phyloP scores from a whole-genome alignment of 1,140 invertebrate genomes.

The Dolichoris vasculosae region DNA sequence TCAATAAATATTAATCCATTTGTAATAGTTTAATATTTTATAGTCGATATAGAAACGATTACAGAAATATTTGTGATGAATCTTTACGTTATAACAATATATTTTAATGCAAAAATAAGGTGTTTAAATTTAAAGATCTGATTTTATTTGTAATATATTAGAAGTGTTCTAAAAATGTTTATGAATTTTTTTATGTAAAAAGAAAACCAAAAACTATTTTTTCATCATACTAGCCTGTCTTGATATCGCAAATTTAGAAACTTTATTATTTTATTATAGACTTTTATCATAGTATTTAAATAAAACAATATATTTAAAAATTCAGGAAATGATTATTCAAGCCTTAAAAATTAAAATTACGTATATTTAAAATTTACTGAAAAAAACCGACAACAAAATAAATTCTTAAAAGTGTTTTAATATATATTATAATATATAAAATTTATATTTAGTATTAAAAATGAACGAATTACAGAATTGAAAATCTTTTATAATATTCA shows the following conservation, averaged over 20 bases:
- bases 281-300: too few relatives aligned
- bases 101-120: not conserved
- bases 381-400: too few relatives aligned
- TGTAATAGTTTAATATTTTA: conserved; percentile 36
- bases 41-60: not conserved
- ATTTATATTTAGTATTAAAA: too few relatives aligned
- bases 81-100: not conserved
- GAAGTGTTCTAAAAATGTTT: not conserved
- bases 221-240: conserved; percentile 41
- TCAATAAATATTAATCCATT: conserved; percentile 19
- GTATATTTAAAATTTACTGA: too few relatives aligned
- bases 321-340: too few relatives aligned
- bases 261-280: not conserved
- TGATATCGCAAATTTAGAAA: conserved; percentile 42
- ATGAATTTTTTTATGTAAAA: not conserved
- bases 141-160: not conserved
- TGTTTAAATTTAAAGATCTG: not conserved
- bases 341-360: too few relatives aligned
- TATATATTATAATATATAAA: too few relatives aligned
- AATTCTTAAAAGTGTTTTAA: too few relatives aligned
- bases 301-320: too few relatives aligned
- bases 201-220: conserved; percentile 4
- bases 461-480: too few relatives aligned
- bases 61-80: not conserved
- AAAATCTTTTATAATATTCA: too few relatives aligned